phyloP scores from a whole-genome alignment of 2,888 invertebrate species.

The Leucoma salicis region DNA sequence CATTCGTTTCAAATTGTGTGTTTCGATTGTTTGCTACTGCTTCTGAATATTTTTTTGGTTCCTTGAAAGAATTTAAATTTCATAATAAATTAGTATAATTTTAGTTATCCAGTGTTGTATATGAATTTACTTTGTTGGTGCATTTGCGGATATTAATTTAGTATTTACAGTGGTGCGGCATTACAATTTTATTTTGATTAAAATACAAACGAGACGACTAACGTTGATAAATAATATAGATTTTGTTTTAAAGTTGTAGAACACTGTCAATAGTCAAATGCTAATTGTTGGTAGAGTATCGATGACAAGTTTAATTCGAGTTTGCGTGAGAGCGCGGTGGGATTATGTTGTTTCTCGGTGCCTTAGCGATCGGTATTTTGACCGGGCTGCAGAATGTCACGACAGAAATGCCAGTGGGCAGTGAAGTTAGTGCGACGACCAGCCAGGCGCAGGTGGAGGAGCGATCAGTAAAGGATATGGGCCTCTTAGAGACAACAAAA shows the following conservation, averaged over 20 bases:
- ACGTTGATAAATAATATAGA: slow-evolving; percentile 16
- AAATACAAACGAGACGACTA: slow-evolving; percentile 24
- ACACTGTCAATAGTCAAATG: slow-evolving; percentile 67
- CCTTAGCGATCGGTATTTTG: slow-evolving; percentile 71
- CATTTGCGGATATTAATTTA: slow-evolving; percentile 36
- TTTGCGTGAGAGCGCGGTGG: slow-evolving; percentile 55
- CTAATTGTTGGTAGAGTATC: slow-evolving; percentile 55
- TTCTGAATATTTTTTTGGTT: slow-evolving; percentile 26
- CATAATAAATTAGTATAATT: background rate
- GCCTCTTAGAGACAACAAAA: slow-evolving; percentile 63
- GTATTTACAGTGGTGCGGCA: slow-evolving; percentile 31
- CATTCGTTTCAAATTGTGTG: slow-evolving; percentile 46
- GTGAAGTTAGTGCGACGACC: slow-evolving; percentile 61
- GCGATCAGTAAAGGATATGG: slow-evolving; percentile 55
- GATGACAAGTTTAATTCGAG: slow-evolving; percentile 54
- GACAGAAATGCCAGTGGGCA: slow-evolving; percentile 61
- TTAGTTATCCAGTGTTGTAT: background rate
- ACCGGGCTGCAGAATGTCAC: slow-evolving; percentile 72
- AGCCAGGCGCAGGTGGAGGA: slow-evolving; percentile 43
- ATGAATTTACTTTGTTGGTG: slow-evolving; percentile 24
- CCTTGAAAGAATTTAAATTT: slow-evolving; percentile 6
- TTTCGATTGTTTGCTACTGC: slow-evolving; percentile 75
- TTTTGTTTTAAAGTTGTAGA: too few relatives aligned
- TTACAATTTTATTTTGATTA: slow-evolving; percentile 26
- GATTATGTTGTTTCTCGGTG: slow-evolving; percentile 79